Base-by-base conservation (phyloP, 2,888 invertebrate genomes). In the Gonocerus acuteangulatus region DNA sequence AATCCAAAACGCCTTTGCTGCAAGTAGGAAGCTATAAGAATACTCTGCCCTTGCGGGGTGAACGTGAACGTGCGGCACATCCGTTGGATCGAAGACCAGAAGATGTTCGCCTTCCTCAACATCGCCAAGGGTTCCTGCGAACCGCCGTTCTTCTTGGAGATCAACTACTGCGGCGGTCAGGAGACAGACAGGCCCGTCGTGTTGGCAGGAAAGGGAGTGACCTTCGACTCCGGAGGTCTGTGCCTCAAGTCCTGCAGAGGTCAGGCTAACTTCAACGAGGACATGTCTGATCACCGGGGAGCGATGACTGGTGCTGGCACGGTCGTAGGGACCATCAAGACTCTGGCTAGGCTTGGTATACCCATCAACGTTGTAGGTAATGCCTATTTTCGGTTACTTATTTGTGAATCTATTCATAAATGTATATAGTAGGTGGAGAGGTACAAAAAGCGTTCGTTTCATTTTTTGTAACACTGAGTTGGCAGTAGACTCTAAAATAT, bases 61-160 rank as follows among this genome's bases (percentile, higher is more conserved):
- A 71, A 71, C 1, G 75, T 75, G 0, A 79, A 74, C 48, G 48
- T 61, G n/a, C 77, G 77, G 68, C 84, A 85, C 69, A 77, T 79
- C 61, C 76, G 76, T 59, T 87, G 87, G 87, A 78, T 83, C 44
- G 77, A 79, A 69, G 71, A 77, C 7, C 80, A 81, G 72, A 79
- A 80, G 69, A 83, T 87, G 83, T 76, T 77, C 42, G 77, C 80
- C 0, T 82, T 83, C 69, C 72, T 87, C n/a, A 58, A 62, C 32
- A 56, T 64, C 39, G 64, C 62, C 45, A 65, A 78, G 49, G 87
- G 87, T 44, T 84, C 86, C 4, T 81, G 79, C 69, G 81, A 82
- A 70, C 78, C 81, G 48, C 85, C 86, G 1, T 72, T 81, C 49
- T 78, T 87, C 67, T 73, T 87, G 23, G 84, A 87, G 73, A 77